phyloP scores from a whole-genome alignment of 2,797 vertebrate genomes.

The Garrulus glandarius region DNA sequence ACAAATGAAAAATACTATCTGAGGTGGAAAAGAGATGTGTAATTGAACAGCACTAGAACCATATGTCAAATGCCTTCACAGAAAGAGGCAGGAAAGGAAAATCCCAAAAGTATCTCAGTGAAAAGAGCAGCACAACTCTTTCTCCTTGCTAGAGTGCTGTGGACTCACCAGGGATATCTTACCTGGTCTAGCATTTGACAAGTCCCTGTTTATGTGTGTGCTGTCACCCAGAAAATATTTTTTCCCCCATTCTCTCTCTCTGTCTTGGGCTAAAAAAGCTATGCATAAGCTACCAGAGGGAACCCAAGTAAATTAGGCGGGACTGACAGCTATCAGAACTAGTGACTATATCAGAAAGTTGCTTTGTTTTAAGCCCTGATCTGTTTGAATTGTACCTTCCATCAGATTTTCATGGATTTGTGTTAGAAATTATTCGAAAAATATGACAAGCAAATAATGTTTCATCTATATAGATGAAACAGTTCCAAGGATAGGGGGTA shows the following conservation, averaged over 20 bases:
- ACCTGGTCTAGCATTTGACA: conserved; percentile 56
- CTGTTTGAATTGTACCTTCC: conserved; percentile 20
- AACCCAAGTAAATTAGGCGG: neutral
- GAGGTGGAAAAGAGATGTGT: conserved; percentile 66
- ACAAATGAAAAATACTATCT: conserved; percentile 72
- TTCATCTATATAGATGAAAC: neutral
- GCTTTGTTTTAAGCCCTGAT: conserved; percentile 6
- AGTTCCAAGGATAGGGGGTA: neutral
- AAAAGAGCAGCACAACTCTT: neutral
- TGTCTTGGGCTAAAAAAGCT: neutral
- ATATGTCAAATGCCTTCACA: conserved; percentile 57
- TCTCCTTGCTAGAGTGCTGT: neutral
- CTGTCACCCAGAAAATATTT: neutral
- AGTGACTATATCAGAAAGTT: neutral
- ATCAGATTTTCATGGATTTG: neutral
- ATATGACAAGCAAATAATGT: neutral
- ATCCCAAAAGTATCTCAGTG: conserved; percentile 10
- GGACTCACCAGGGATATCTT: conserved; percentile 24
- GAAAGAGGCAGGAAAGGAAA: conserved; percentile 28
- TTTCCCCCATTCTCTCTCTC: neutral
- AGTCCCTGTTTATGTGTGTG: conserved; percentile 30
- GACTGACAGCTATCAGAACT: neutral
- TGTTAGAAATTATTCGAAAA: neutral
- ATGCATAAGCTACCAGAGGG: conserved; percentile 34
- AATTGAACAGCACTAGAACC: conserved; percentile 58